Base-by-base conservation (phyloP, 1,140 invertebrate species). In the Formica exsecta region DNA sequence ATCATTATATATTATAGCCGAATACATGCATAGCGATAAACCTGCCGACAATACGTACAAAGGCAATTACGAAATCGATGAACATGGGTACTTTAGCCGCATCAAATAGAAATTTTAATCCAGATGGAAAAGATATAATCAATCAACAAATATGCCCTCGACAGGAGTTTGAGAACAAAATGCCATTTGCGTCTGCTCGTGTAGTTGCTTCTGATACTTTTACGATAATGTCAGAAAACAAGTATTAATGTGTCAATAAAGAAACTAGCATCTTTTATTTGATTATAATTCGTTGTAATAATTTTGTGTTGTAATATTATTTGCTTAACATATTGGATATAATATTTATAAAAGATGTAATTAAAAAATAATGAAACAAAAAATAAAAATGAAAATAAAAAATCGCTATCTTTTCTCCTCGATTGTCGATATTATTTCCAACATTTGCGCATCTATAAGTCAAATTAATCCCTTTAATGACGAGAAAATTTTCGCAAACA, bases 21-120 rank as follows among this genome's bases (percentile, higher is more conserved):
- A 83, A 16, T 22, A 54, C 64, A 36, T 3, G 48, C 16, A 51
- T 16, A 48, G 41, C 84, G 19, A 84, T 86, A 41, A 77, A 70
- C 57, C 29, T 89, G 9, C 41, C 85, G 16, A 57, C 83, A 68
- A 9, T 65, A 61, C 22, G 25, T 22, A 19, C 75, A 16, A 22
- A 36, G 25, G 73, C 64, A 29, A 73, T 29, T 62, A 61, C 77
- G 16, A 86, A 87, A 74, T 87, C 66, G 25, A 70, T 77, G 25
- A 59, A 36, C 41, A 38, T 8, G 54, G 19, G 44, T n/a, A 22
- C 44, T 62, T 65, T 16, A 62, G 8, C 5, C 36, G n/a, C 32
- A 38, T 32, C 16, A 2, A 41, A 41, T 25, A 13, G 36, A 61
- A 76, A 19, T 22, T 16, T 76, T 9, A 61, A 3, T 29, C 16